Base-by-base conservation (phyloP, 1,140 invertebrate species). In the Bathynomus jamesi region DNA sequence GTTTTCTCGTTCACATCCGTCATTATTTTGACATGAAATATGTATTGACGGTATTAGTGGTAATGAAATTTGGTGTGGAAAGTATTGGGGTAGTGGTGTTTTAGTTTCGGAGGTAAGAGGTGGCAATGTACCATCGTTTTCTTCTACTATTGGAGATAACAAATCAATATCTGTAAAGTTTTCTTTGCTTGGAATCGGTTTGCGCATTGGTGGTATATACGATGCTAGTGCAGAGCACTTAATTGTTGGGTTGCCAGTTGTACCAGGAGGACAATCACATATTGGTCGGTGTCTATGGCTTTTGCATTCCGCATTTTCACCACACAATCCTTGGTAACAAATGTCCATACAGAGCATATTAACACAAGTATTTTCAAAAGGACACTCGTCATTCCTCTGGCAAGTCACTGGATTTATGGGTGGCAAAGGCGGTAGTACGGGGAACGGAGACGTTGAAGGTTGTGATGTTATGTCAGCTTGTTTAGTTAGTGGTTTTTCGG, bases 1-100 rank as follows among this genome's bases (percentile, higher is more conserved):
- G 85, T 93, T 91, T 83, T 93, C 91, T 83, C 89, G 89, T 73
- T 91, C 87, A 85, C 94, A 96, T 83, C 94, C 92, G 84, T 76
- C 74, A 62, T 76, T 73, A 62, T 73, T 76, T 60, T 30, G 61
- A 68, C 74, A 76, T 3, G 74, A 67, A 30, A 70, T 62, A 28
- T 53, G 40, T 2, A 69, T 29, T 13, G 61, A 24, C n/a, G 73
- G 69, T 53, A 53, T 11, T 8, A 28, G 17, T 46, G 67, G 66
- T 53, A 27, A 27, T 53, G 65, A 67, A 62, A 65, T 27, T 13
- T 63, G 11, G 28, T 13, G 69, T 67, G 46, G 67, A 28, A 24
- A 30, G 13, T 29, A 0, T 21, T 65, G 65, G 24, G 17, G 65
- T 31, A 65, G 40, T 46, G 21, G 65, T 62, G 61, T 46, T 65